phyloP scores from a whole-genome alignment of 2,113 vertebrate species.

The Labeo rohita region DNA sequence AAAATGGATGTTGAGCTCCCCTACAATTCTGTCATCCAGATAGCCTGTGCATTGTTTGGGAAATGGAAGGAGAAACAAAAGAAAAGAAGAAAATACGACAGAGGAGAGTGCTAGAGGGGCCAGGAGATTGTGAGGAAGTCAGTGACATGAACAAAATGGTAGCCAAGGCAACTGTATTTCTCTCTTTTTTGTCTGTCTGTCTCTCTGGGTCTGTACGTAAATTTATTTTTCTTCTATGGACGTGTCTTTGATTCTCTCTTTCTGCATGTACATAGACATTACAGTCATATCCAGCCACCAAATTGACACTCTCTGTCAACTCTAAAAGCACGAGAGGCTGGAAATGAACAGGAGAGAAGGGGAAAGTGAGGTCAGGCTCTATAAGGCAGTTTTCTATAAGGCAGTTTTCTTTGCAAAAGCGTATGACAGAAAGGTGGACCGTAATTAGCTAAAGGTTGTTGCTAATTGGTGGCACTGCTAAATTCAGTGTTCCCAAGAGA shows the following conservation, averaged over 20 bases:
- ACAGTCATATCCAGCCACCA: background rate
- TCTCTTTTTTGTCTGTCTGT: constrained; percentile 47
- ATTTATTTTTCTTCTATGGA: background rate
- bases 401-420: background rate
- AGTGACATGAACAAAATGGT: constrained; percentile 48
- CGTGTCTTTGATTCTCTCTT: constrained; percentile 15
- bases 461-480: background rate
- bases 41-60: background rate
- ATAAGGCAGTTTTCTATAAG: background rate
- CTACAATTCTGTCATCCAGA: constrained; percentile 1
- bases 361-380: background rate
- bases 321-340: background rate
- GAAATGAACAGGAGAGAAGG: background rate
- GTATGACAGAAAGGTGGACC: background rate
- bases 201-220: background rate
- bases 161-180: constrained; percentile 62
- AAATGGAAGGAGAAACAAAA: constrained; percentile 21
- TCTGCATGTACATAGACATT: background rate
- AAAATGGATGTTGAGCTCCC: background rate
- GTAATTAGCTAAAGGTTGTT: background rate
- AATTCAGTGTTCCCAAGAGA: background rate
- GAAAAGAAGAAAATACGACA: constrained; percentile 25
- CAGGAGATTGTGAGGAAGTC: constrained; percentile 28
- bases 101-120: constrained; percentile 3
- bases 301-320: background rate